phyloP scores from a whole-genome alignment of 2,888 invertebrate genomes.

The Sarcophaga rosellei region DNA sequence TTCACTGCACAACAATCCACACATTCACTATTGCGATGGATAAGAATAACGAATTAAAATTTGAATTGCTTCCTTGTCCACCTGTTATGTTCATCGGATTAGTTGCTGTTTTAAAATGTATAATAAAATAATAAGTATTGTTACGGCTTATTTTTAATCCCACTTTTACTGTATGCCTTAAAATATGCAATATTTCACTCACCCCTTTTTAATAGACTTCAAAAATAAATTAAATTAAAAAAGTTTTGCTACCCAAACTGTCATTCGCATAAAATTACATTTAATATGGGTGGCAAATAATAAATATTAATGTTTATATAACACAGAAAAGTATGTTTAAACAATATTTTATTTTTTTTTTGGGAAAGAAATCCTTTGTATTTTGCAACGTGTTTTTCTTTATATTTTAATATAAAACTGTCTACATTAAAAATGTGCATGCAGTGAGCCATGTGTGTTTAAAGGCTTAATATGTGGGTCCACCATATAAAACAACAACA shows the following conservation, averaged over 20 bases:
- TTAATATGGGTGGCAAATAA: not conserved
- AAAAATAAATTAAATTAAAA: not conserved
- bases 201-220: not conserved
- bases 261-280: not conserved
- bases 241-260: no score
- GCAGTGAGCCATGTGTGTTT: not conserved
- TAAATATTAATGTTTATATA: not conserved
- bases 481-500: not conserved
- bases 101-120: no score
- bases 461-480: slow-evolving; percentile 33
- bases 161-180: not conserved
- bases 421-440: not conserved
- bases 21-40: no score
- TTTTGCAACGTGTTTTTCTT: not conserved
- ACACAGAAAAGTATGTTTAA: not conserved
- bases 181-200: not conserved
- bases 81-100: no score
- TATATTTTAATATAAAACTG: not conserved
- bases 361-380: no score
- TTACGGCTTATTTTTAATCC: no score
- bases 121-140: no score
- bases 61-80: no score
- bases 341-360: not conserved
- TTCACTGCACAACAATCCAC: no score
- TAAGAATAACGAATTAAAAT: no score